Conservation (phyloP, 2,888 invertebrate species). For the Scaptomyza polygonia region DNA sequence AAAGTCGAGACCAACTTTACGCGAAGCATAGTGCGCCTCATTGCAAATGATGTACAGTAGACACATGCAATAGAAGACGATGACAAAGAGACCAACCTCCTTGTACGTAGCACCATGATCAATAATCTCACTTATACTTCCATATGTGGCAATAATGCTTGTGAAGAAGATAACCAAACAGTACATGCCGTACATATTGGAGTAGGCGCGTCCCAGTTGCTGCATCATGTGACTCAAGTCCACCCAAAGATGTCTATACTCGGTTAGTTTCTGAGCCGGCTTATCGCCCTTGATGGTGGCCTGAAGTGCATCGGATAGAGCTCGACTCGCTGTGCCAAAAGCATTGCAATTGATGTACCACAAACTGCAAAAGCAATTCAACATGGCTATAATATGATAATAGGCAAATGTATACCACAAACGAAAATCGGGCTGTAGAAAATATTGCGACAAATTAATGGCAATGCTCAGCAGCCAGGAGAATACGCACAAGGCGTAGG, state of each 20-base stretch:
- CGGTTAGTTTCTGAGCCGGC: conserved; percentile 88
- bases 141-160: conserved; percentile 90
- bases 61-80: conserved; percentile 89
- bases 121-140: conserved; percentile 89
- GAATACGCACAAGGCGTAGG: conserved; percentile 88
- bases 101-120: conserved; percentile 90
- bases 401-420: conserved; percentile 90
- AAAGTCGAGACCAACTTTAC: conserved; percentile 87
- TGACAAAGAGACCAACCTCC: conserved; percentile 89
- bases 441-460: conserved; percentile 89
- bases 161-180: conserved; percentile 90
- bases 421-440: conserved; percentile 89
- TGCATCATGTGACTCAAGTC: conserved; percentile 92
- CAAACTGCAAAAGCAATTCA: conserved; percentile 89
- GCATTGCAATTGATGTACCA: conserved; percentile 89
- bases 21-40: conserved; percentile 89
- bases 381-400: conserved; percentile 90
- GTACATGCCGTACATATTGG: conserved; percentile 91
- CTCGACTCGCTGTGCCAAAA: conserved; percentile 87
- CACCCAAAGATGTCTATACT: conserved; percentile 89
- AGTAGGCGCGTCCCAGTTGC: conserved; percentile 89
- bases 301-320: conserved; percentile 87
- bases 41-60: conserved; percentile 90
- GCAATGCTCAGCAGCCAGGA: conserved; percentile 88
- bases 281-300: conserved; percentile 87